Conservation (phyloP, 1,140 invertebrate genomes). For the Sarcophaga bullata region DNA sequence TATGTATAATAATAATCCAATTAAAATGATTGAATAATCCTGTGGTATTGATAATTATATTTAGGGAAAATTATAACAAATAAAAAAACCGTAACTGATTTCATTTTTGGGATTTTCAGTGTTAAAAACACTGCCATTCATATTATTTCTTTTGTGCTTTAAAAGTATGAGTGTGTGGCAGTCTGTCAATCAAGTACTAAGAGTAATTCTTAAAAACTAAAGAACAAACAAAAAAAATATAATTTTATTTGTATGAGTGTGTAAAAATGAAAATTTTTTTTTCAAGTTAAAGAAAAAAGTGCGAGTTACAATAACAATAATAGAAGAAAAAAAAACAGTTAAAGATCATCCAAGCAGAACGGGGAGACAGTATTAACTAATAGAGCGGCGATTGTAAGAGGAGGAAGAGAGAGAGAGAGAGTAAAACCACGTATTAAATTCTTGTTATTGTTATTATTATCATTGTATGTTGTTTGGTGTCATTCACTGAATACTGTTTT, state of each 20-base stretch:
- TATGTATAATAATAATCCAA: neutral
- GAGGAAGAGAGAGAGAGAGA: neutral
- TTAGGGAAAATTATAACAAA: no score
- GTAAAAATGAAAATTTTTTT: neutral
- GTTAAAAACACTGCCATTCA: neutral
- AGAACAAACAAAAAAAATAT: neutral
- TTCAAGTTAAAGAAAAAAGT: conserved; percentile 26
- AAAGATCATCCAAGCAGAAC: conserved; percentile 23
- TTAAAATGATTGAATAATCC: conserved; percentile 2
- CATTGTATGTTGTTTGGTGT: neutral
- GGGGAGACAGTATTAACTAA: neutral
- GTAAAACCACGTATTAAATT: conserved; percentile 21
- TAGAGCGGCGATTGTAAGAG: no score
- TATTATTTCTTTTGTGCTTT: neutral
- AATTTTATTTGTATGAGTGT: conserved; percentile 25
- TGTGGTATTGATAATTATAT: no score
- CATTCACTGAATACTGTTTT: conserved; percentile 28
- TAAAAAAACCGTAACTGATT: no score
- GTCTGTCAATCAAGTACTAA: no score
- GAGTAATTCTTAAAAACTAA: neutral
- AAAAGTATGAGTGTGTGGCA: no score
- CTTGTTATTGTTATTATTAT: neutral
- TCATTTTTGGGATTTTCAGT: no score
- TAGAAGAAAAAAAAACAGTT: neutral
- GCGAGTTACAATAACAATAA: conserved; percentile 28